These are phyloP conservation scores for Dendrophyllia cribrosa DNA, from an alignment of 64 coral and sea anemone genomes.

Conservation along the genomic window DNA sequence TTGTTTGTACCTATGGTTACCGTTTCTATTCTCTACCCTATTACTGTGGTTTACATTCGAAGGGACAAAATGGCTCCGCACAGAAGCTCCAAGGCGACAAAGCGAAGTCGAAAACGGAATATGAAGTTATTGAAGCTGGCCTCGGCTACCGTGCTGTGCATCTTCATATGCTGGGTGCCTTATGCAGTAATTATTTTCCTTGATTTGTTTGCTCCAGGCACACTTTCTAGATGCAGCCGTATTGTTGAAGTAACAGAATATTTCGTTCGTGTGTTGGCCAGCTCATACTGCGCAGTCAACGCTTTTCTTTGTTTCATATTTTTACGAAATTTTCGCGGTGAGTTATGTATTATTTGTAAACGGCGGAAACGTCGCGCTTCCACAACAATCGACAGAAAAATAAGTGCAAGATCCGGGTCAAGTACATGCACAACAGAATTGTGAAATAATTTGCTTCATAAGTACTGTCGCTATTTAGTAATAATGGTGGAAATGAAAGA, in stretches of 20 bases:
- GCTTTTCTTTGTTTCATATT: neutral
- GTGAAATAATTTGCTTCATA: too few species aligned
- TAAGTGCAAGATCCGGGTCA: too few species aligned
- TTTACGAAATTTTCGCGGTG: neutral
- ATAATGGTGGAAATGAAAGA: too few species aligned
- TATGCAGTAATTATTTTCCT: neutral
- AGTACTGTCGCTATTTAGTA: too few species aligned
- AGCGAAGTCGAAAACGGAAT: neutral
- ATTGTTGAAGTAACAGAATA: neutral
- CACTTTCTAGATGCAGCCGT: neutral
- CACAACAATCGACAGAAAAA: too few species aligned
- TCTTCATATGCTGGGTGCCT: conserved; percentile 34
- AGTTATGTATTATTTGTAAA: neutral
- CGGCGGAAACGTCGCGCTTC: too few species aligned
- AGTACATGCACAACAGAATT: too few species aligned
- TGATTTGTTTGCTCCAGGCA: neutral
- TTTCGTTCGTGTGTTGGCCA: neutral
- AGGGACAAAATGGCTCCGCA: conserved; percentile 14
- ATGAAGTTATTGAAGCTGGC: conserved; percentile 35
- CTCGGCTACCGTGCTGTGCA: neutral
- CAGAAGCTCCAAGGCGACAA: neutral
- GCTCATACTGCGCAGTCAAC: conserved; percentile 6
- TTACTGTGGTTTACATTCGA: neutral
- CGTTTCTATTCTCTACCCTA: neutral
- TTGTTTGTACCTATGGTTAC: conserved; percentile 24